These are phyloP conservation scores for Amphiprion clarkii DNA, from an alignment of 2,797 vertebrate genomes.

Conservation along the genomic window DNA sequence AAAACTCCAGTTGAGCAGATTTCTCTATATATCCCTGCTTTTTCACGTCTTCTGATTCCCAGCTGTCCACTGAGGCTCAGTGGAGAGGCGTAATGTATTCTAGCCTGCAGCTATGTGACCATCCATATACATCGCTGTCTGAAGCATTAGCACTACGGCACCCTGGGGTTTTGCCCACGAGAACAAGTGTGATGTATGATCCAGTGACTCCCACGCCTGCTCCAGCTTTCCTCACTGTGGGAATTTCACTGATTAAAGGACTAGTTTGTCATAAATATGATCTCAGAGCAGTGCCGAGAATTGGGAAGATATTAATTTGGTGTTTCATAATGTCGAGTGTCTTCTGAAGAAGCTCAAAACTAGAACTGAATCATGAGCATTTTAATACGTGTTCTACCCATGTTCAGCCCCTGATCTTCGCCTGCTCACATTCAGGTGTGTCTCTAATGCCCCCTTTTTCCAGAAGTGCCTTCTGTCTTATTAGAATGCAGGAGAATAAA, in stretches of 20 bases:
- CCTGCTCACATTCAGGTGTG: background rate
- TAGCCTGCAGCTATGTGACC: slow-evolving; percentile 57
- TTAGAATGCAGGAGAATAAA: slow-evolving; percentile 23
- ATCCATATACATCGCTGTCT: slow-evolving; percentile 58
- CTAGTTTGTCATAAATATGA: slow-evolving; percentile 33
- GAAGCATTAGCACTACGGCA: slow-evolving; percentile 41
- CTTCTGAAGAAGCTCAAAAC: slow-evolving; percentile 15
- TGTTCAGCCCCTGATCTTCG: slow-evolving; percentile 26
- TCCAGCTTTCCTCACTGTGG: slow-evolving; percentile 10
- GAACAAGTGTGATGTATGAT: slow-evolving; percentile 43
- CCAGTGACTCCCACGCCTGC: slow-evolving; percentile 25
- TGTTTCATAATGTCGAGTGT: slow-evolving; percentile 31
- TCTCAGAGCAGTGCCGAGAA: background rate
- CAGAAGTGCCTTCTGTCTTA: slow-evolving; percentile 3
- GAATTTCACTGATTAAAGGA: slow-evolving; percentile 42
- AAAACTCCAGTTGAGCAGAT: no score
- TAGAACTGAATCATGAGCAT: slow-evolving; percentile 8
- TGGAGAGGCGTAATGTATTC: slow-evolving; percentile 62
- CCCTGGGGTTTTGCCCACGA: slow-evolving; percentile 46
- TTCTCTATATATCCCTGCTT: background rate
- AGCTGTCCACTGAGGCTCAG: slow-evolving; percentile 33
- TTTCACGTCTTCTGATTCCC: slow-evolving; percentile 5
- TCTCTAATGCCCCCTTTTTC: slow-evolving; percentile 4
- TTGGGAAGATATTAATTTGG: background rate
- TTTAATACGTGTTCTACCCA: slow-evolving; percentile 20